Base-by-base conservation (phyloP, 2,888 invertebrate species). In the Mythimna impura region DNA sequence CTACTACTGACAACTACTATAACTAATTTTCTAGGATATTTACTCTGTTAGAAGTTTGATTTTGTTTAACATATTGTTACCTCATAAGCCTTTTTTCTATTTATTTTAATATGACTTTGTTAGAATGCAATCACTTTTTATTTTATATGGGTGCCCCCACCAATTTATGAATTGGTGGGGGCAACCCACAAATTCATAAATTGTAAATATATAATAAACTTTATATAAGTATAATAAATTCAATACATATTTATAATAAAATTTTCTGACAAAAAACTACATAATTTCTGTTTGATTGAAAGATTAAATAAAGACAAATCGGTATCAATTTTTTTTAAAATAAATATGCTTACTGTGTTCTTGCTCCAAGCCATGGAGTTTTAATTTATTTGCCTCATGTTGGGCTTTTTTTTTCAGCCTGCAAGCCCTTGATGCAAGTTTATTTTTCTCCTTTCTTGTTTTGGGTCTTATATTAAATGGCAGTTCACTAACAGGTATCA, bases 351-450 rank as follows among this genome's bases (percentile, higher is more conserved):
- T 96, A 99, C 99, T 98, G 93, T 99, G 99, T 95, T 99, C 99
- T 88, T 97, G 97, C 93, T 99, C 99, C 86, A 99, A 96, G 54
- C 99, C 99, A 91, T 97, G 98, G 4, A 99, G 96, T 96, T 99
- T 99, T 71, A 99, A 97, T 95, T 99, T 99, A 92, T 99, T 99
- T 3, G 99, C 99, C 94, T 99, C 99, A 93, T 99, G 99, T 91
- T 99, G 99, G 7, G 99, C 99, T 95, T 99, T 99, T 95, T 99
- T 99, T 97, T 99, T 99, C 89, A 99, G 96, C 52, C 99, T 97
- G 92, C 99, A 99, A 50, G 99, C 99, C 79, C 99, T 97, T 0
- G 99, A 99, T 14, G 99, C 99, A 71, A 99, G 96, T 95, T 99
- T 99, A 93, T 99, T 99, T 93, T 99, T 99, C 93, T 99, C 99